Percentiles rank a stretch among this genome's conserved stretches.
Conservation (phyloP, 2,113 vertebrate genomes). For the Strigops habroptila region DNA sequence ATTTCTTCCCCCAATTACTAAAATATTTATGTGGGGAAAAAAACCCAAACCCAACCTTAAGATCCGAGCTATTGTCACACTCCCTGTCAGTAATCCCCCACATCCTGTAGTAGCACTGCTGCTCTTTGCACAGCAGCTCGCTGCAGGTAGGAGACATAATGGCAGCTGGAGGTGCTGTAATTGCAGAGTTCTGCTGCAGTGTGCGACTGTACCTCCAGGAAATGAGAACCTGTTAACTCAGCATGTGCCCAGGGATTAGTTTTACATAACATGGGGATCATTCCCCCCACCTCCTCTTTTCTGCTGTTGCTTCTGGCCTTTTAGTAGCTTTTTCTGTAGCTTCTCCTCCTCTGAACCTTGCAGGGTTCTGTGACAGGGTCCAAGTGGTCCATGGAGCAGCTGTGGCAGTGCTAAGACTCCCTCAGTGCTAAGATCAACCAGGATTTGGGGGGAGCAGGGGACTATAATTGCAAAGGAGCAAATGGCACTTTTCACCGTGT, state of each 20-base stretch:
- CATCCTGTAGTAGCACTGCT: not conserved
- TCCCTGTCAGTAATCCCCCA: not conserved
- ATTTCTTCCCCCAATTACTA: not conserved
- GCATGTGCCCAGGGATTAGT: not conserved
- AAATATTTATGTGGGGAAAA: not conserved
- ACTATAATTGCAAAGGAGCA: not conserved
- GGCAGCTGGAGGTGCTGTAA: not conserved
- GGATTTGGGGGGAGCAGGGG: not conserved
- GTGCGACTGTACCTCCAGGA: not conserved
- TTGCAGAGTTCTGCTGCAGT: not conserved
- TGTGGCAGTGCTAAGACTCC: not conserved
- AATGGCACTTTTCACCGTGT: not conserved
- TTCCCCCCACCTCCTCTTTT: not conserved
- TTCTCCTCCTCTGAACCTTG: not conserved
- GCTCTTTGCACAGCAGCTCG: not conserved
- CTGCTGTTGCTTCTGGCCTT: not conserved
- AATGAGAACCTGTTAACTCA: not conserved
- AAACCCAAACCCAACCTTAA: not conserved
- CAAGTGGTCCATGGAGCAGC: not conserved
- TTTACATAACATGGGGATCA: not conserved
- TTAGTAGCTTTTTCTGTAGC: not conserved
- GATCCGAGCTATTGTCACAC: not conserved
- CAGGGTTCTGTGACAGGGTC: not conserved
- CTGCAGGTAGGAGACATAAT: not conserved
- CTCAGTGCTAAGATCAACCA: not conserved